Evolutionary conservation across 2,888 invertebrate species (phyloP), one percentile per base, ranked within the genome.

Genomic region (Plemyria rubiginata): DNA sequence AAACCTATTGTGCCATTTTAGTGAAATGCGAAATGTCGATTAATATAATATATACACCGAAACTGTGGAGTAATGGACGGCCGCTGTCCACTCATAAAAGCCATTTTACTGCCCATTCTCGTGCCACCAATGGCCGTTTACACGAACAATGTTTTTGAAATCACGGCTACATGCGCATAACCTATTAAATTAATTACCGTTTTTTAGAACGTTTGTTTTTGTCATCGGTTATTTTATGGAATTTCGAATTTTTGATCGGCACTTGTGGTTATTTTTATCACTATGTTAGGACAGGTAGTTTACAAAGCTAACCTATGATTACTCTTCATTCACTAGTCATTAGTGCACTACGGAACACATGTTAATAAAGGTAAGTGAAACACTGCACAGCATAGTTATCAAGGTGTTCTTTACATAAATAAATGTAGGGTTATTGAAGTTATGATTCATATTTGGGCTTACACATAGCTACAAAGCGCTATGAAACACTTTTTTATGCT

Each of bases 41-140:
- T 85, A 84, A 84, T 86, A 84, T 84, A 85, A 87, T 88, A 82
- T 84, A 80, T 78, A 76, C 70, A 70, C 73, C 67, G 69, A 82
- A 87, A 86, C 78, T 78, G 77, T 64, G 74, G 75, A 83, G 79
- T 85, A 88, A 87, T 86, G 85, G 82, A 70, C 73, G 77, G 75
- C 74, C 80, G 82, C 83, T 85, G 85, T 77, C 80, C 86, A 82
- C 83, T 83, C 85, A 84, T 89, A 88, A 89, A 88, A 82, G 81
- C 78, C 80, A 81, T 88, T 90, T 86, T 83, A 86, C 84, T 85
- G 83, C 75, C 85, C 82, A 87, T 87, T 89, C 78, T 81, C 75
- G 74, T 71, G 60, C 55, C 84, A 76, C 84, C 81, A 88, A 86
- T 81, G 84, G 82, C 78, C 84, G 79, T 65, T 65, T 55, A 48